Base-by-base conservation (phyloP, 2,113 vertebrate species). In the Cettia cetti region DNA sequence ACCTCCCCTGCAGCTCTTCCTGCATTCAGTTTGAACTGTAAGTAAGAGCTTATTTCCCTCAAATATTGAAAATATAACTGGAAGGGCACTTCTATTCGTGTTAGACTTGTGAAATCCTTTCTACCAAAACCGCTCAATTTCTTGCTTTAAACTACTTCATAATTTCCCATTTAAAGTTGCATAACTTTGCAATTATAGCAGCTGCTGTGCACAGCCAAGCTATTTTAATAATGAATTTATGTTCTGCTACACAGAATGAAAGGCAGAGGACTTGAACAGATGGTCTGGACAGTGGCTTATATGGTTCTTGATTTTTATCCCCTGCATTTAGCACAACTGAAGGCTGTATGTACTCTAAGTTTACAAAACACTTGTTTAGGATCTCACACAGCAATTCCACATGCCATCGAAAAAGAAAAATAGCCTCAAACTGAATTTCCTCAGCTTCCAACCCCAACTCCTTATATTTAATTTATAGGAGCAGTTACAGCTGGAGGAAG, bases 221-320 rank as follows among this genome's bases (percentile, higher is more conserved):
- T 86, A 80, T 92, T 96, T 95, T 94, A 96, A 94, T 91, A 95
- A 96, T 94, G 85, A 88, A 96, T 96, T 96, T 93, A 94, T 90
- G 82, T 96, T 95, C 93, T 94, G 85, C 85, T 86, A 66, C 87
- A 82, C 44, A 74, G 68, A 95, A 83, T 63, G 82, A 88, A 95
- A 96, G 79, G 82, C 90, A 93, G 75, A 95, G 76, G 64, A 90
- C 79, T 93, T 70, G 93, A 96, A 94, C 96, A 96, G 90, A 96
- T 88, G 90, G 92, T 90, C 85, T 91, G 90, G 95, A 93, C 87
- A 90, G 66, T 71, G 79, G 91, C 59, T 93, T 95, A 70, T 44
- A 94, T 10, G 71, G 70, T 63, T 94, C 85, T 86, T 86, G 75
- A 90, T 81, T 96, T 97, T 93, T 90, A 82, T 88, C 63, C 92